Evolutionary conservation across 2,797 vertebrate genomes (phyloP), one percentile per base, ranked within the genome.

Genomic region (Cyclura pinguis): DNA sequence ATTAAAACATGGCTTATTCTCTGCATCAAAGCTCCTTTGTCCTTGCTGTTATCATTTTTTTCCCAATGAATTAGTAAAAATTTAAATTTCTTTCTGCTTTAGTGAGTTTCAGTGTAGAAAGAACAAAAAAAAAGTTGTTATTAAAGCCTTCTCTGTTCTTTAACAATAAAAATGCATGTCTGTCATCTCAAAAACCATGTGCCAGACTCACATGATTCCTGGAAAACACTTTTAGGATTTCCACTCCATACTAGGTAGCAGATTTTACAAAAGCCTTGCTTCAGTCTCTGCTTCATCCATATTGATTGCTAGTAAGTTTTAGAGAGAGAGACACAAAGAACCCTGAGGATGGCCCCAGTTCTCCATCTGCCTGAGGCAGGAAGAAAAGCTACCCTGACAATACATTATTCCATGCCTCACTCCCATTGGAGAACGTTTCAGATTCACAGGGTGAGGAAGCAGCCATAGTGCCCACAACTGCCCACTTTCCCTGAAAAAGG

Each of bases 111-210:
- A 94, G 91, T 88, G 38, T 55, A 90, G 93, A 94, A 77, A 91
- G 89, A 94, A 95, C 92, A 94, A 96, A 95, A 96, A 88, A 96
- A 95, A 90, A 96, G 91, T 95, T 96, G 95, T 95, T 96, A 95
- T 95, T 96, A 95, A 96, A 97, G 95, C 92, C 91, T 89, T 94
- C 93, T 94, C 91, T 96, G 92, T 93, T 96, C 95, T 93, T 91
- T 95, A 95, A 93, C 92, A 94, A 95, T 29, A 57, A 94, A 95
- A 93, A 42, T 94, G 88, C 94, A 95, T 95, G 94, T 94, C 94
- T 91, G 87, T 96, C 93, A 95, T 92, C 92, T 95, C 94, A 95
- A 96, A 94, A 95, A 96, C 96, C 94, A 69, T 86, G 84, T 92
- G 92, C 91, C 93, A 95, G 93, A 95, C 82, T 93, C 92, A 96